Percentiles rank a stretch among this genome's conserved stretches.
These are phyloP conservation scores for Rhadinocentrus ornatus DNA, from an alignment of 2,797 vertebrate species.

Conservation along the genomic window DNA sequence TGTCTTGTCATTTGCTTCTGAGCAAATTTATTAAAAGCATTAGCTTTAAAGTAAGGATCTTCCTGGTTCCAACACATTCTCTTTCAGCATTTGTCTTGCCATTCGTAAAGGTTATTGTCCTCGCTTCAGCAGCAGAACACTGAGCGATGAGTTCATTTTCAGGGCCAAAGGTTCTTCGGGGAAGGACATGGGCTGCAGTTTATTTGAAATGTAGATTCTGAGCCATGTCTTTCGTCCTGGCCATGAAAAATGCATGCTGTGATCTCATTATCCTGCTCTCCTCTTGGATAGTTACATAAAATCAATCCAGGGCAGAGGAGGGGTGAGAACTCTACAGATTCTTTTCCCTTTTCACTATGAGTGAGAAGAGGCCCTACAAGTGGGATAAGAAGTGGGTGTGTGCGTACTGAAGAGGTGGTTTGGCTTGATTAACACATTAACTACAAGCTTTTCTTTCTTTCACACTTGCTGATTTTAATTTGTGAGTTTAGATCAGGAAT, in stretches of 20 bases:
- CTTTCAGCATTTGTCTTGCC: conserved; percentile 19
- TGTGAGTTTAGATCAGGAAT: not conserved
- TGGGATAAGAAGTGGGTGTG: conserved; percentile 37
- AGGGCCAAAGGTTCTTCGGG: conserved; percentile 34
- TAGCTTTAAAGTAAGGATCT: not conserved
- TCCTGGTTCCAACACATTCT: not conserved
- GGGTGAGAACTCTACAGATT: conserved; percentile 58
- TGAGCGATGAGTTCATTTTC: conserved; percentile 49
- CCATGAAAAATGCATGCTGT: conserved; percentile 73
- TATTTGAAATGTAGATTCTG: conserved; percentile 68
- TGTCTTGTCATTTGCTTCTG: conserved; percentile 1
- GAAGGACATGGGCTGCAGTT: conserved; percentile 50
- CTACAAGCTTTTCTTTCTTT: not conserved
- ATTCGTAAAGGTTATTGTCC: conserved; percentile 26
- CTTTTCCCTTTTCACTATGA: conserved; percentile 53
- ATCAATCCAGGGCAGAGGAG: conserved; percentile 61
- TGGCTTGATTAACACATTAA: conserved; percentile 19
- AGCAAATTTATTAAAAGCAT: not conserved
- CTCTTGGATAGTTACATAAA: conserved; percentile 61
- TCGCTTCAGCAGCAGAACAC: conserved; percentile 14
- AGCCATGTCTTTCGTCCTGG: conserved; percentile 60
- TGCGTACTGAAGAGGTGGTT: conserved; percentile 18
- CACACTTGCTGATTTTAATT: not conserved
- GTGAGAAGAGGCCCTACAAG: conserved; percentile 59
- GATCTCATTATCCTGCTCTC: conserved; percentile 70